A percentile compares a stretch with the other conserved stretches of the same genome.
These are phyloP conservation scores for Diachasmimorpha longicaudata DNA, from an alignment of 1,140 invertebrate species.

Conservation along the genomic window DNA sequence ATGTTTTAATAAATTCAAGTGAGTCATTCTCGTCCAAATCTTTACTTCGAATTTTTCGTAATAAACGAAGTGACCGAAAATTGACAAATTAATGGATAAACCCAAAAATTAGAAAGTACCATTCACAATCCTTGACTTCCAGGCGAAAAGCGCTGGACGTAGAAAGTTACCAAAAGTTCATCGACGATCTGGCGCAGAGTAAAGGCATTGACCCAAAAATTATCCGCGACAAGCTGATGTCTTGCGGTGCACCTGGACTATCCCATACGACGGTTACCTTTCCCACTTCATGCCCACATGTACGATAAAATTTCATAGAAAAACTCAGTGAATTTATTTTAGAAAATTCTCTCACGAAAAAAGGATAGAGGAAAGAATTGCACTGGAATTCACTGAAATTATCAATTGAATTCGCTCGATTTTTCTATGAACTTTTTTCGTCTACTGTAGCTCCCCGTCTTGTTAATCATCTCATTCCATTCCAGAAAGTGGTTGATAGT, in stretches of 20 bases:
- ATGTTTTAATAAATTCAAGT: constrained; percentile 72
- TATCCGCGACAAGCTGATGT: constrained; percentile 65
- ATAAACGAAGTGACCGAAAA: no score
- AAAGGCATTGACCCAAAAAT: constrained; percentile 66
- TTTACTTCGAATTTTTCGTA: no score
- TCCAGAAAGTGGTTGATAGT: constrained; percentile 40
- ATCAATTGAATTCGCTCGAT: no score
- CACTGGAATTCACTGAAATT: no score
- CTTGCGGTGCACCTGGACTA: constrained; percentile 63
- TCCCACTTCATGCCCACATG: no score
- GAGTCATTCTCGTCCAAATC: no score
- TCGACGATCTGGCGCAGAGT: constrained; percentile 66
- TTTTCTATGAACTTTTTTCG: no score
- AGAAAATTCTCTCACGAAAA: no score
- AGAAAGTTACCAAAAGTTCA: constrained; percentile 66
- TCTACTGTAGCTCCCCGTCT: no score
- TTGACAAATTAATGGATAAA: background rate
- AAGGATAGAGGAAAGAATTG: no score
- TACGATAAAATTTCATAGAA: constrained; percentile 14
- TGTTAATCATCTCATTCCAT: background rate
- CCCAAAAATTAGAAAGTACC: background rate
- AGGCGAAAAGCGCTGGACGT: constrained; percentile 59
- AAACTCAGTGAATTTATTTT: background rate
- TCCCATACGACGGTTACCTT: constrained; percentile 44
- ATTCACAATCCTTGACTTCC: background rate